Base-by-base conservation (phyloP, 2,888 invertebrate genomes). In the Athetis lepigone region DNA sequence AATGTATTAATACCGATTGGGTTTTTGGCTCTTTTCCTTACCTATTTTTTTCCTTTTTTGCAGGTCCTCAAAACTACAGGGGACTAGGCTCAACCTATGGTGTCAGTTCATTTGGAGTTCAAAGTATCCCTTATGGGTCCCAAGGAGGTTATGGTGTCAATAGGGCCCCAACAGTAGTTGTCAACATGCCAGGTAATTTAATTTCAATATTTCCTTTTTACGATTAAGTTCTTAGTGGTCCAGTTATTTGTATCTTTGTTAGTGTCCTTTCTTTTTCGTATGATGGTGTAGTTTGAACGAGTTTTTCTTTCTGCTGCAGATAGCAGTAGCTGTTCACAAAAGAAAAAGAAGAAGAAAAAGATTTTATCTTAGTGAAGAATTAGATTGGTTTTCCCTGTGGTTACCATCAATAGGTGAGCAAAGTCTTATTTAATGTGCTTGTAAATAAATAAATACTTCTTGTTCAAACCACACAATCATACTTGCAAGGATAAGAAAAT, bases 161-260 rank as follows among this genome's bases (percentile, higher is more conserved):
- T 25, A 56, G 58, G 6, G 52, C n/a, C n/a, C 70, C 72, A 6
- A 65, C 62, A 1, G 70, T 75, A 4, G 47, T 80, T n/a, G 51
- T 75, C 37, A 77, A 57, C 13, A 56, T 70, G 50, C 67, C 75
- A 70, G 73, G 73, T 73, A 23, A 40, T 25, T 21, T 9, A 13
- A 18, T 13, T 29, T 19, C 3, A n/a, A 16, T 3, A 21, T 37
- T n/a, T n/a, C n/a, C n/a, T n/a, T n/a, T n/a, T n/a, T n/a, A n/a
- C n/a, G n/a, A 23, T 43, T 23, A 3, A 11, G 13, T 43, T 23
- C 6, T 4, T 25, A 25, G 25, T 25, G 25, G 6, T 25, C 25
- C 6, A 27, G 9, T 8, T 29, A 2, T 11, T 42, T 0, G n/a
- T 29, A 11, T 16, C 1, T 52, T 54, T 8, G 11, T 11, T 40